A percentile compares a stretch with the other conserved stretches of the same genome.
phyloP scores from a whole-genome alignment of 2,113 vertebrate species.

The Tenebrosternarchus preto region DNA sequence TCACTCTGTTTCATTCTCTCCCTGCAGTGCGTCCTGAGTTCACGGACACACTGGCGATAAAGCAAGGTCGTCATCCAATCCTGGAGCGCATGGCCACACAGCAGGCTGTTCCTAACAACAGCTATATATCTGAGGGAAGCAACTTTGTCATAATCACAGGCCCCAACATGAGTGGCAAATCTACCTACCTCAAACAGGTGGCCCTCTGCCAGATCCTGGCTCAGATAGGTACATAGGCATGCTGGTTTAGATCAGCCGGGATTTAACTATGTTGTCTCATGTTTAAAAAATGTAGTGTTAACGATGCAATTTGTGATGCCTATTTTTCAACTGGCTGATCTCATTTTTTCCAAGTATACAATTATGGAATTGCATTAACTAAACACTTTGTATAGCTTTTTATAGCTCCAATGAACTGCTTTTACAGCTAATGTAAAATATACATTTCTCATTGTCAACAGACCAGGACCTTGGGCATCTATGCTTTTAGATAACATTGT shows the following conservation, averaged over 20 bases:
- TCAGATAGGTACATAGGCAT: constrained; percentile 85
- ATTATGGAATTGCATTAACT: neutral
- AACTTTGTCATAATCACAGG: constrained; percentile 94
- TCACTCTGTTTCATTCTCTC: neutral
- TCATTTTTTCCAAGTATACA: neutral
- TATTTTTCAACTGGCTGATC: neutral
- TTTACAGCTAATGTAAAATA: too few species aligned
- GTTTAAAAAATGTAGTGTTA: neutral
- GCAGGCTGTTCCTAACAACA: constrained; percentile 88
- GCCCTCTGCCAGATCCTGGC: constrained; percentile 97
- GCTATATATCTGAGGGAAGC: constrained; percentile 87
- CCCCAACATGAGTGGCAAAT: constrained; percentile 98
- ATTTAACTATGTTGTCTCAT: neutral
- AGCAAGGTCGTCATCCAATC: constrained; percentile 92
- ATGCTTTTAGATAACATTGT: too few species aligned
- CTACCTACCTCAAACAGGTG: constrained; percentile 95
- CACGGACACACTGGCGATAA: constrained; percentile 94
- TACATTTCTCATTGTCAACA: too few species aligned
- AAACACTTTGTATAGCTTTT: too few species aligned
- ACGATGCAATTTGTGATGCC: neutral
- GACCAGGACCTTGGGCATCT: too few species aligned
- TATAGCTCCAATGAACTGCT: too few species aligned
- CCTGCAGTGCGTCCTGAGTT: constrained; percentile 91
- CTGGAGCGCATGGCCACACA: constrained; percentile 88
- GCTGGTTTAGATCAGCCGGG: neutral